A percentile compares a stretch with the other conserved stretches of the same genome.
Evolutionary conservation across 2,113 vertebrate genomes (phyloP).

Genomic region (Mandrillus leucophaeus): DNA sequence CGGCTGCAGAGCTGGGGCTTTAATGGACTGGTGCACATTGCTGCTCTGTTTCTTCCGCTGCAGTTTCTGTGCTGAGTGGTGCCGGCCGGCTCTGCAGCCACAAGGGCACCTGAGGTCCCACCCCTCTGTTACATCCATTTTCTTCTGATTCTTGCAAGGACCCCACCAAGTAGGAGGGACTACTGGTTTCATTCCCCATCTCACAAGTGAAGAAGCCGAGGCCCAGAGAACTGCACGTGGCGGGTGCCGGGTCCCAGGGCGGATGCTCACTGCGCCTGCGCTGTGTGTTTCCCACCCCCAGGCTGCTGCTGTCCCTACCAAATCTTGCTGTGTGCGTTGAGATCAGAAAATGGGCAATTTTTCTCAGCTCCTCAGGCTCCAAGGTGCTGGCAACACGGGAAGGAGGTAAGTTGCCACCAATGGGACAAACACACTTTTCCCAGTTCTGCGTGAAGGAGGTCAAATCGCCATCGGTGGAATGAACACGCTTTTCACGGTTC

Average conservation of each 20-base stretch:
- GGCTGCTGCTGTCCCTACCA: accelerated
- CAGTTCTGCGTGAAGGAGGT: no score
- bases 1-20: neutral
- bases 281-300: no score
- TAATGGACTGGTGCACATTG: accelerated
- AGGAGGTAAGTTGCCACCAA: accelerated
- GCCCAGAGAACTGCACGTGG: neutral
- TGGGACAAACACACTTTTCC: accelerated
- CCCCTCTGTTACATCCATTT: accelerated
- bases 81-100: neutral
- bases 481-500: accelerated
- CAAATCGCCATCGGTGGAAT: accelerated
- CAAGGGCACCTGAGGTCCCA: accelerated
- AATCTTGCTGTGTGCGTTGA: neutral
- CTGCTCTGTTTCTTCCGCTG: accelerated
- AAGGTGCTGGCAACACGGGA: neutral
- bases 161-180: neutral
- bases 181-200: no score
- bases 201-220: neutral
- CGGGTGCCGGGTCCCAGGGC: neutral
- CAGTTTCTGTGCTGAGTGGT: no score
- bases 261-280: accelerated
- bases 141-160: neutral
- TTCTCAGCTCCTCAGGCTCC: neutral
- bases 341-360: neutral